Percentiles rank a stretch among this genome's conserved stretches.
phyloP scores from a whole-genome alignment of 2,797 vertebrate genomes.

The Galagoides demidoff region DNA sequence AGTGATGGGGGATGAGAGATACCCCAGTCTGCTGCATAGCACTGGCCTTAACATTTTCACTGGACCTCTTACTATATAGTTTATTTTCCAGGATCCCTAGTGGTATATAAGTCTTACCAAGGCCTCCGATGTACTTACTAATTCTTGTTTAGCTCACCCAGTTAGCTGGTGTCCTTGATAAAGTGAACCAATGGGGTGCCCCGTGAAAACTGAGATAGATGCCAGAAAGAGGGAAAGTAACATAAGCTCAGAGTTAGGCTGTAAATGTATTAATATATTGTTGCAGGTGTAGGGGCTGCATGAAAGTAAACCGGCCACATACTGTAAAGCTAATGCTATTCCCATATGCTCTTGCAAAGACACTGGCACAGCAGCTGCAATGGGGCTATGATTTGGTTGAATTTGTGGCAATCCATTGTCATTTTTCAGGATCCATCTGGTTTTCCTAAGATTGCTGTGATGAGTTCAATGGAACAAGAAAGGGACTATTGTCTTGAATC shows the following conservation, averaged over 20 bases:
- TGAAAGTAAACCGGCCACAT: background rate
- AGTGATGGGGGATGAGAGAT: background rate
- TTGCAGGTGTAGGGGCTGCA: background rate
- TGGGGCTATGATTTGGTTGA: background rate
- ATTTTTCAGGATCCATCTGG: background rate
- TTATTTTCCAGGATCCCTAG: background rate
- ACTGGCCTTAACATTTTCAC: background rate
- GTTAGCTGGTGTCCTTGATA: background rate
- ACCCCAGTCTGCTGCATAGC: background rate
- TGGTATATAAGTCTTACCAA: background rate
- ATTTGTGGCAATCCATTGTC: background rate
- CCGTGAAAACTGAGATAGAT: background rate
- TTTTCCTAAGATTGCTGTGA: background rate
- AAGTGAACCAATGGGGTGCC: background rate
- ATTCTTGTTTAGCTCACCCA: background rate
- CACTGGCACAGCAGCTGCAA: background rate
- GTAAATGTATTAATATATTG: background rate
- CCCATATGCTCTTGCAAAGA: background rate
- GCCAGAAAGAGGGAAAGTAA: background rate
- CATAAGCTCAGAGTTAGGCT: background rate
- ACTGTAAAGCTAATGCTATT: background rate
- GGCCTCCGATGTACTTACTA: background rate
- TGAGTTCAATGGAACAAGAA: background rate
- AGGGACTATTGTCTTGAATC: background rate
- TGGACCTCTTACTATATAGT: background rate